Percentiles rank a stretch among this genome's conserved stretches.
Conservation (phyloP, 2,113 vertebrate genomes). For the Ameiurus melas region DNA sequence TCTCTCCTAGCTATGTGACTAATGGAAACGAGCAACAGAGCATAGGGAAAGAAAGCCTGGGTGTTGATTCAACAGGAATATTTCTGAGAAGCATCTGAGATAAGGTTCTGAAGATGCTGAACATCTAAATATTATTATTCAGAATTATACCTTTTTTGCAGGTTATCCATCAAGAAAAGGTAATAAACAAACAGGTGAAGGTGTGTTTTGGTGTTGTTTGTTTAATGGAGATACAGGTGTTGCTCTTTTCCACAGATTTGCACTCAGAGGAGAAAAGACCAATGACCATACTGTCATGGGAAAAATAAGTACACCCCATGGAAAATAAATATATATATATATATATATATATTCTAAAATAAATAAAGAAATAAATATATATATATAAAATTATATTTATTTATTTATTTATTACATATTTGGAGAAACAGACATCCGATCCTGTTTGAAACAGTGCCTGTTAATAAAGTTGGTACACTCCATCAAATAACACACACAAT, state of each 20-base stretch:
- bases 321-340: too few relatives aligned
- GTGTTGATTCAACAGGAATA: not conserved
- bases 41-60: not conserved
- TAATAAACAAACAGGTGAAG: not conserved
- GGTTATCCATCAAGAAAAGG: not conserved
- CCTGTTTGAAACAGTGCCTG: too few relatives aligned
- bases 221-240: not conserved
- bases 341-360: too few relatives aligned
- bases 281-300: not conserved
- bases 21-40: not conserved
- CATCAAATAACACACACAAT: too few relatives aligned
- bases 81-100: not conserved
- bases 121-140: not conserved
- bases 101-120: not conserved
- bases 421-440: too few relatives aligned
- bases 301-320: too few relatives aligned
- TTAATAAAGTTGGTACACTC: too few relatives aligned
- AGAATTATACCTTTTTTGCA: not conserved
- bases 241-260: not conserved
- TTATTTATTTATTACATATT: too few relatives aligned
- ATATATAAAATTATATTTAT: too few relatives aligned
- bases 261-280: not conserved
- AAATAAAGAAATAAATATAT: too few relatives aligned
- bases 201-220: not conserved
- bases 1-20: not conserved